Evolutionary conservation across 2,888 invertebrate genomes (phyloP).

Genomic region (Dicranocentrus wangi): DNA sequence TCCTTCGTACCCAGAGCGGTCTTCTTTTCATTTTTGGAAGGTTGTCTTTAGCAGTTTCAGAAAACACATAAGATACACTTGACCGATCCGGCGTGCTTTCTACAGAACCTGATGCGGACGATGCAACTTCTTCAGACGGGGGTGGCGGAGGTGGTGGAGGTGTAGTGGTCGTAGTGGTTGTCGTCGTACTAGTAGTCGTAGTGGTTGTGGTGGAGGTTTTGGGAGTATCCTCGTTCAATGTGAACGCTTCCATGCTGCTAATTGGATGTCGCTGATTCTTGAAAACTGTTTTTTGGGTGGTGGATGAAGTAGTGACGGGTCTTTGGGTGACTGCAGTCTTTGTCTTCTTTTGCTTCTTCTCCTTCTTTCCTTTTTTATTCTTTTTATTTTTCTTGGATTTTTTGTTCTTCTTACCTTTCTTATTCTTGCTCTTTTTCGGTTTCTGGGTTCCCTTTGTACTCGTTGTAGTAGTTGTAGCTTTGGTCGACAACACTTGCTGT

Average conservation of each 20-base stretch:
- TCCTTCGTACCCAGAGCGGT: constrained; percentile 67
- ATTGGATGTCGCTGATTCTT: constrained; percentile 62
- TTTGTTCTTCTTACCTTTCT: constrained; percentile 27
- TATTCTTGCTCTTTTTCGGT: constrained; percentile 34
- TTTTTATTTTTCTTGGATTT: constrained; percentile 50
- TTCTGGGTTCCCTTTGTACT: constrained; percentile 57
- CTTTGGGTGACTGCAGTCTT: constrained; percentile 34
- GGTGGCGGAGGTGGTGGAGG: constrained; percentile 10
- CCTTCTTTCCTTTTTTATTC: constrained; percentile 25
- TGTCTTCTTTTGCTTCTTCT: not conserved
- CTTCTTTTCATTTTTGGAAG: constrained; percentile 35
- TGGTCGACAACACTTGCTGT: constrained; percentile 56
- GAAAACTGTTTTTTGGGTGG: constrained; percentile 19
- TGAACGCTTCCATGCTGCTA: constrained; percentile 54
- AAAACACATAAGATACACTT: constrained; percentile 52
- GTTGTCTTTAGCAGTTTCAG: constrained; percentile 47
- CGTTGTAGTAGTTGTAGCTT: constrained; percentile 54
- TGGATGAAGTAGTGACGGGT: constrained; percentile 35
- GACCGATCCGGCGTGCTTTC: constrained; percentile 10
- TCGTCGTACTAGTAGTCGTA: constrained; percentile 19
- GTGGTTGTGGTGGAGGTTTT: constrained; percentile 49
- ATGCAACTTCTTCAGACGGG: constrained; percentile 12
- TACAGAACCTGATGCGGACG: constrained; percentile 30
- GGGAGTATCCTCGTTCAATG: constrained; percentile 15
- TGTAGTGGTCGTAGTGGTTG: not conserved